Evolutionary conservation across 2,797 vertebrate species (phyloP).

Genomic region (Rallus crepitans): DNA sequence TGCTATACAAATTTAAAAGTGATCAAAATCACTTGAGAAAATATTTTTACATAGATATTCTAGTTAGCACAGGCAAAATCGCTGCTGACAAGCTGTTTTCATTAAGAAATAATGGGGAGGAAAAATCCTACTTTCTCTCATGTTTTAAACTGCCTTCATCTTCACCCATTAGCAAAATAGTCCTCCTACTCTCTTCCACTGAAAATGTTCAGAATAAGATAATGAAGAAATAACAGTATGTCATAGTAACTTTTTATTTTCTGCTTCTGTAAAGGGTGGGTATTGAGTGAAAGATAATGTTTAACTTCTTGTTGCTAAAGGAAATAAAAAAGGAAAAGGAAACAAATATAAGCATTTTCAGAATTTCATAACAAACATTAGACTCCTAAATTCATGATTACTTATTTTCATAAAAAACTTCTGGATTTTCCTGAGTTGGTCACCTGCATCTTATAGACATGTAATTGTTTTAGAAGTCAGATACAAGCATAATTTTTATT

Average conservation of each 20-base stretch:
- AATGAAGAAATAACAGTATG: background rate
- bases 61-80: background rate
- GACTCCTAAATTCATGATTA: background rate
- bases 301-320: background rate
- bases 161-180: background rate
- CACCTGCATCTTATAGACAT: background rate
- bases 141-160: background rate
- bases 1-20: background rate
- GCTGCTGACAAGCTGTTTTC: background rate
- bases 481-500: background rate
- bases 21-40: background rate
- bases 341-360: background rate
- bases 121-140: background rate
- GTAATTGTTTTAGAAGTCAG: background rate
- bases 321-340: too few species aligned
- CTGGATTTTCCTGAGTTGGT: background rate
- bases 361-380: background rate
- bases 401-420: background rate
- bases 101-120: background rate
- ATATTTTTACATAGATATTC: background rate
- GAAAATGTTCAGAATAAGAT: background rate
- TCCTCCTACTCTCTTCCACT: background rate
- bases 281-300: background rate
- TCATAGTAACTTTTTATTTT: background rate
- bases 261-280: background rate